A percentile compares a stretch with the other conserved stretches of the same genome.
phyloP scores from a whole-genome alignment of 2,888 invertebrate species.

The Halocaridina rubra region DNA sequence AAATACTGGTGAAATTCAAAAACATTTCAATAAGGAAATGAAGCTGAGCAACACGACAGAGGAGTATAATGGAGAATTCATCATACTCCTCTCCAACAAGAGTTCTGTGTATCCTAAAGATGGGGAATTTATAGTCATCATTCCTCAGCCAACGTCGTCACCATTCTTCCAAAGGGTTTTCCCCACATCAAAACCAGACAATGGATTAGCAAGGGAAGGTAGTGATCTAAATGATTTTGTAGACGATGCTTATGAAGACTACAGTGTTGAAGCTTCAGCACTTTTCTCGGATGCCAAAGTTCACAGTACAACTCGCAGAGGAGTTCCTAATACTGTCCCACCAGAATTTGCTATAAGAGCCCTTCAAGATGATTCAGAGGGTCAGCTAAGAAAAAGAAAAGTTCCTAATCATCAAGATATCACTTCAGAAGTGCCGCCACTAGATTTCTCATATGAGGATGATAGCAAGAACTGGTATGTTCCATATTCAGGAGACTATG shows the following conservation, averaged over 20 bases:
- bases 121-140: neutral
- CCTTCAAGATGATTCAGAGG: no score
- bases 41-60: neutral
- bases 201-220: neutral
- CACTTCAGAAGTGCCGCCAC: no score
- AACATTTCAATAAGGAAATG: neutral
- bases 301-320: neutral
- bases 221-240: neutral
- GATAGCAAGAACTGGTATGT: neutral
- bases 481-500: neutral
- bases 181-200: neutral
- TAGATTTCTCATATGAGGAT: neutral
- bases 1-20: no score
- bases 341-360: no score
- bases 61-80: neutral
- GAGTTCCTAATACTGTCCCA: neutral
- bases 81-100: neutral
- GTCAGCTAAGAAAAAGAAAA: no score
- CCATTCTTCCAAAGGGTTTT: neutral
- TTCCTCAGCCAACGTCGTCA: neutral
- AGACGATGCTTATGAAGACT: neutral
- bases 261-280: neutral
- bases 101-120: neutral
- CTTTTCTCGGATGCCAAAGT: neutral
- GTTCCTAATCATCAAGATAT: no score